A percentile compares a stretch with the other conserved stretches of the same genome.
Conservation (phyloP, 1,140 invertebrate genomes). For the Microvelia longipes region DNA sequence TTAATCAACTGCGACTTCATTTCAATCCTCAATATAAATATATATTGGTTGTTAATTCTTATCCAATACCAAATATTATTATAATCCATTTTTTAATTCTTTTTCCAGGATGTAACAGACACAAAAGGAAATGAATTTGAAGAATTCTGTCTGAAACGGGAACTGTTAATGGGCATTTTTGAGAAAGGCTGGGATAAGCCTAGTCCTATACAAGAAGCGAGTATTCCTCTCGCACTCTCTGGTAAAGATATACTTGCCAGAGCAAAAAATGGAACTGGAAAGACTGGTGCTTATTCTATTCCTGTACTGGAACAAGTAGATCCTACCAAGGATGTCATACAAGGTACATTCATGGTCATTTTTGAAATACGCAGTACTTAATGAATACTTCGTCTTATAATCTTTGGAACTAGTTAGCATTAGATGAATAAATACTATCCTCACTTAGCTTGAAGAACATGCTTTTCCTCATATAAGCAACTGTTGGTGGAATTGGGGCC, state of each 20-base stretch:
- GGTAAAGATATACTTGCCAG: constrained; percentile 95
- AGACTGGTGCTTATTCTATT: constrained; percentile 98
- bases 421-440: too few relatives aligned
- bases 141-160: constrained; percentile 94
- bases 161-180: constrained; percentile 98
- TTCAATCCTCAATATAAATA: too few relatives aligned
- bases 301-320: constrained; percentile 93
- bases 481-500: too few relatives aligned
- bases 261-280: constrained; percentile 99
- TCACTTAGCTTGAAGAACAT: too few relatives aligned
- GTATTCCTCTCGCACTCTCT: constrained; percentile 92
- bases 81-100: too few relatives aligned
- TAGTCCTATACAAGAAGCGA: constrained; percentile 97
- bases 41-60: too few relatives aligned
- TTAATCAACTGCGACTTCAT: too few relatives aligned
- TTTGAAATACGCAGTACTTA: too few relatives aligned
- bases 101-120: constrained; percentile 87
- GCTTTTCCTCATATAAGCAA: too few relatives aligned
- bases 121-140: constrained; percentile 99
- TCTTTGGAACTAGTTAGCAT: too few relatives aligned
- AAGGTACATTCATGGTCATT: constrained; percentile 51
- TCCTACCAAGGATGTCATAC: constrained; percentile 73
- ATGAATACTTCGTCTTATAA: too few relatives aligned
- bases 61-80: too few relatives aligned
- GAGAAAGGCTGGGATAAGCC: constrained; percentile 99